Base-by-base conservation (phyloP, 1,140 invertebrate genomes). In the Araneus ventricosus region DNA sequence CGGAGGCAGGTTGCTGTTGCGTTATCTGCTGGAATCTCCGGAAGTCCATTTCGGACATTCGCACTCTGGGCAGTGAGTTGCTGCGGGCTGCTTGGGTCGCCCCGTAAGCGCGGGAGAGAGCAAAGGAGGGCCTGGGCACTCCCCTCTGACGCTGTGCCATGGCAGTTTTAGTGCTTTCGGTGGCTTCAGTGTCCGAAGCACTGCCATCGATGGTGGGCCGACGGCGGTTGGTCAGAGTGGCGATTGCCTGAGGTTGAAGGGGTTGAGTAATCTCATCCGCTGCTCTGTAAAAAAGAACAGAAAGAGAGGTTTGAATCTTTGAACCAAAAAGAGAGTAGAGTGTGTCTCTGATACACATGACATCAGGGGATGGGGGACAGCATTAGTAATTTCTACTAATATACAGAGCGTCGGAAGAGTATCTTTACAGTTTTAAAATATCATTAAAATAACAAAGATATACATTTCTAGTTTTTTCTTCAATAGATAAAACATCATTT, bases 161-260 rank as follows among this genome's bases (percentile, higher is more conserved):
- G 27, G n/a, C 45, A 27, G 41, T 80, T 59, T 93, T 93, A 6
- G 70, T 30, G 24, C 70, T 52, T 8, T 93, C 87, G 5, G 70
- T 89, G 3, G 98, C 97, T 96, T 99, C 99, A 0, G 98, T 99
- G 95, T 99, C 99, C 27, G 98, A 99, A 59, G 98, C 98, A 95
- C 98, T 98, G 95, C 98, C 98, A 94, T 98, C 96, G 79, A 97
- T 94, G n/a, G 27, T 79, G 5, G 87, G 57, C 52, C 95, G 88
- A 67, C 95, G 95, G 10, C 87, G 70, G 37, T 82, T 82, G 37
- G 8, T 80, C 39, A 88, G 63, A 14, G 70, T 37, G 17, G 57
- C 57, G 1, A 88, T 17, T 8, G 84, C 52, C 20, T 75, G 85
- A 10, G 84, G 92, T 30, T 93, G 92, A n/a, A 87, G 84, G n/a